Evolutionary conservation across 2,888 invertebrate species (phyloP).

Genomic region (Metopia argyrocephala): DNA sequence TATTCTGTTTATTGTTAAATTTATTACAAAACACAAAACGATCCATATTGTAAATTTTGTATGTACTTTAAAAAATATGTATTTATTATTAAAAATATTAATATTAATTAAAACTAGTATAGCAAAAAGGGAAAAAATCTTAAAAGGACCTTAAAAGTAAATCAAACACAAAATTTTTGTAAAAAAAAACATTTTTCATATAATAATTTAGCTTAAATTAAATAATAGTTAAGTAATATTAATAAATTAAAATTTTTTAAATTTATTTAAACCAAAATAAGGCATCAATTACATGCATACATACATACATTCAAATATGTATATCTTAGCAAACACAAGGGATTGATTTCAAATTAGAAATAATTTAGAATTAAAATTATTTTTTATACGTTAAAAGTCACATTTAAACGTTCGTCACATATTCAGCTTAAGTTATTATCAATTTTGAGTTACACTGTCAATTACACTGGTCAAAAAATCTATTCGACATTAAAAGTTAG

Average conservation of each 20-base stretch:
- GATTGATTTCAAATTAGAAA: no score
- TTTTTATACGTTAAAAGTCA: no score
- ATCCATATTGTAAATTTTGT: constrained; percentile 63
- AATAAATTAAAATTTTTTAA: constrained; percentile 38
- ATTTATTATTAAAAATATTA: constrained; percentile 38
- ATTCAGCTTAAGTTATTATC: no score
- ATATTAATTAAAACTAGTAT: constrained; percentile 49
- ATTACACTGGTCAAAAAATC: no score
- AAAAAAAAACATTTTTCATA: constrained; percentile 41
- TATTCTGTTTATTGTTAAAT: constrained; percentile 41
- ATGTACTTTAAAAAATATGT: constrained; percentile 50
- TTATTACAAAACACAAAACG: constrained; percentile 30
- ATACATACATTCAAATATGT: neutral
- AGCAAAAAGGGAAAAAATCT: constrained; percentile 35
- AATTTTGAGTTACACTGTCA: no score
- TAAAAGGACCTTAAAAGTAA: constrained; percentile 46
- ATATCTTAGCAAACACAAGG: no score
- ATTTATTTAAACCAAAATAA: neutral
- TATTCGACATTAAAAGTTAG: no score
- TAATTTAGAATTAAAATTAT: no score
- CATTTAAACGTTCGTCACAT: no score
- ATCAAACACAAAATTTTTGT: constrained; percentile 48
- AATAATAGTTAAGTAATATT: constrained; percentile 13
- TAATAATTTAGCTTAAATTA: constrained; percentile 49
- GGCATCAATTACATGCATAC: neutral